Evolutionary conservation across 2,888 invertebrate genomes (phyloP).

Genomic region (Auanema freiburgensis): DNA sequence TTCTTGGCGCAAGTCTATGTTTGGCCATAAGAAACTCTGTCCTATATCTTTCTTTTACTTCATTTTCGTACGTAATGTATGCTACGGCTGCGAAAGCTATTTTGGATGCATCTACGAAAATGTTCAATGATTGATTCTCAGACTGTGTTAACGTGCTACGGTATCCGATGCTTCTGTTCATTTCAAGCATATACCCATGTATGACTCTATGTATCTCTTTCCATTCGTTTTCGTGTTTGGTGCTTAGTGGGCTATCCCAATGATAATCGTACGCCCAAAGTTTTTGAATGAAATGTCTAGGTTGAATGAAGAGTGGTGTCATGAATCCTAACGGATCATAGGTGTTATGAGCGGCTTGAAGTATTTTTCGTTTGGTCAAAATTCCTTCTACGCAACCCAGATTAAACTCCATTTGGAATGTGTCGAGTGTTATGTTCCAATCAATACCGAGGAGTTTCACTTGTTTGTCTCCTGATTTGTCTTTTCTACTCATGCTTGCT

Average conservation of each 20-base stretch:
- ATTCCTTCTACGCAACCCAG: not conserved
- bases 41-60: not conserved
- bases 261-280: not conserved
- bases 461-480: not conserved
- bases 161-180: not conserved
- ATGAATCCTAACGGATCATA: not conserved
- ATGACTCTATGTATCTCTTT: slow-evolving; percentile 10
- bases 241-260: not conserved
- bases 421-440: too few relatives aligned
- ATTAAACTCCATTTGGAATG: too few relatives aligned
- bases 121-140: not conserved
- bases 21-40: not conserved
- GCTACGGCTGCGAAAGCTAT: not conserved
- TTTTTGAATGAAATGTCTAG: slow-evolving; percentile 2
- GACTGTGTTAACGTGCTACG: not conserved
- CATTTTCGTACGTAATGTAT: not conserved
- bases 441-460: too few relatives aligned
- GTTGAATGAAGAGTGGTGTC: not conserved
- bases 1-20: not conserved
- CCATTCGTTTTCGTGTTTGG: not conserved
- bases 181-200: not conserved
- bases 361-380: not conserved
- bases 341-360: not conserved
- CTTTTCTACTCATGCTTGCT: not conserved
- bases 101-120: slow-evolving; percentile 3